phyloP scores from a whole-genome alignment of 2,113 vertebrate genomes.

The Hyperopisus bebe region DNA sequence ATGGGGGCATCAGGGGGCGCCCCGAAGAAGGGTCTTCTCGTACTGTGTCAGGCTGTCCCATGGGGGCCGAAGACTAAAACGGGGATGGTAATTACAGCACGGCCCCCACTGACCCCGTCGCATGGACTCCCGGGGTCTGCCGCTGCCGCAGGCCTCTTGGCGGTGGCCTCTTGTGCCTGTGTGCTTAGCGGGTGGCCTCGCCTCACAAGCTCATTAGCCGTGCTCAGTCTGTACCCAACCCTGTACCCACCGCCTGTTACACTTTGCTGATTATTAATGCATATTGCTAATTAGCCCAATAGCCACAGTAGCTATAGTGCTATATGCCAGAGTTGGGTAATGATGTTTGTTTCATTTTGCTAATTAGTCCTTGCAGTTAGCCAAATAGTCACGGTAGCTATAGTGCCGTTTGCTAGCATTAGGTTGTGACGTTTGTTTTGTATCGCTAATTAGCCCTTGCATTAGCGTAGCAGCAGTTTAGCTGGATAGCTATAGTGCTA shows the following conservation, averaged over 20 bases:
- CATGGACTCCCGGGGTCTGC: background rate
- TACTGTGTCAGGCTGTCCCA: background rate
- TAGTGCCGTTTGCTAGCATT: background rate
- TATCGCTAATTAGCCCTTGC: background rate
- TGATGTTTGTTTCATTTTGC: background rate
- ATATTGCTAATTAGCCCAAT: background rate
- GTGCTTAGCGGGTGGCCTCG: background rate
- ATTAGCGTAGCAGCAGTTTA: background rate
- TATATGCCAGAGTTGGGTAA: background rate
- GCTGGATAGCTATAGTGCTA: background rate
- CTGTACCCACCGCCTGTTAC: background rate
- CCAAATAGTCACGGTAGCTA: background rate
- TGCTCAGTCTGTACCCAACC: background rate
- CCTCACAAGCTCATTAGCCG: background rate
- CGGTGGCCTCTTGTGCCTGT: background rate
- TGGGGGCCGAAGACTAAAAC: background rate
- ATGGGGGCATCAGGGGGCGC: background rate
- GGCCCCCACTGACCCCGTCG: background rate
- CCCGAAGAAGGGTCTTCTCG: background rate
- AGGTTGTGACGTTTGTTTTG: background rate
- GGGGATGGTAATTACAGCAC: background rate
- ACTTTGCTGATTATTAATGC: background rate
- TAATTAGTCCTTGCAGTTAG: background rate
- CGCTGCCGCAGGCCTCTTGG: too few relatives aligned
- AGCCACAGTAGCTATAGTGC: background rate